A percentile compares a stretch with the other conserved stretches of the same genome.
phyloP scores from a whole-genome alignment of 2,888 invertebrate species.

The Hypsopygia costalis region DNA sequence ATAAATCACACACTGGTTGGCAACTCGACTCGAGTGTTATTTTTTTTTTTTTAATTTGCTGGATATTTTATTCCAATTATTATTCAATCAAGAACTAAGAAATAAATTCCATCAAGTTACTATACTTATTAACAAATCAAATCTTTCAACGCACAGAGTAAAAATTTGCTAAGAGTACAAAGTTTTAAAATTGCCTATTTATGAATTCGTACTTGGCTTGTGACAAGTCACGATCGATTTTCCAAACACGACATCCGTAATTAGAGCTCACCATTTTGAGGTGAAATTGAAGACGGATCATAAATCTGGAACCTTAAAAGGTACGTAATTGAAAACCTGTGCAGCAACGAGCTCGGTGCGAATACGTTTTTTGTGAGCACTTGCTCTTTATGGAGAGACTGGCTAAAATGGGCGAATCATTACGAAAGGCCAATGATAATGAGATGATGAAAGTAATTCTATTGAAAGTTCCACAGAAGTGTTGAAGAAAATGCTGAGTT shows the following conservation, averaged over 20 bases:
- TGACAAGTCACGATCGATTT: conserved; percentile 6
- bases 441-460: background rate
- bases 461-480: background rate
- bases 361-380: conserved; percentile 5
- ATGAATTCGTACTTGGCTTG: conserved; percentile 3
- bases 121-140: no score
- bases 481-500: no score
- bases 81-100: no score
- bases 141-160: no score
- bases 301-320: conserved; percentile 8
- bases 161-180: no score
- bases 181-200: conserved; percentile 3
- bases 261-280: conserved; percentile 7
- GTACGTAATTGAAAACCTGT: conserved; percentile 8
- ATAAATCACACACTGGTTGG: no score
- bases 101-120: no score
- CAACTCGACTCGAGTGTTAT: no score
- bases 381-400: background rate
- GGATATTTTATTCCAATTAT: no score
- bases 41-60: no score
- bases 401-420: conserved; percentile 1
- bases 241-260: conserved; percentile 9
- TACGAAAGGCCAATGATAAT: background rate
- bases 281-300: conserved; percentile 5
- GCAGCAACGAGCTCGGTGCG: conserved; percentile 6